Percentiles rank a stretch among this genome's conserved stretches.
These are phyloP conservation scores for Dendrolimus houi DNA, from an alignment of 2,888 invertebrate genomes.

Conservation along the genomic window DNA sequence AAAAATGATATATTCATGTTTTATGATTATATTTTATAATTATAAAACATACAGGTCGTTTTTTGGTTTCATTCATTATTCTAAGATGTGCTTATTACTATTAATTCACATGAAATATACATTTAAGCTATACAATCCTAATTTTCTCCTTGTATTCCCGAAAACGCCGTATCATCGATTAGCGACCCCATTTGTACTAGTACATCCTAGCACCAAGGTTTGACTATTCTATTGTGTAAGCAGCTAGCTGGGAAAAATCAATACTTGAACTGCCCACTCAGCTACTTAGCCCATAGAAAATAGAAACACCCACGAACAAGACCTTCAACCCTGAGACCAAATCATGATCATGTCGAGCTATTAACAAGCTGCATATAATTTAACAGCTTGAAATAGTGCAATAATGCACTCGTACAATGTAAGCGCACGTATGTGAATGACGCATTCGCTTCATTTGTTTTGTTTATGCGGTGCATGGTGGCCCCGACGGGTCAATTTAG, in stretches of 20 bases:
- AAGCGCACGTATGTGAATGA: constrained; percentile 16
- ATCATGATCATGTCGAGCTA: constrained; percentile 1
- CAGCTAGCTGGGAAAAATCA: constrained; percentile 56
- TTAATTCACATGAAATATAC: too few species aligned
- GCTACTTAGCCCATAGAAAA: constrained; percentile 15
- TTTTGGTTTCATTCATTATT: too few species aligned
- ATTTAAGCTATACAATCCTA: too few species aligned
- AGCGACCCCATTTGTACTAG: background rate
- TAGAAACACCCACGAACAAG: constrained; percentile 1
- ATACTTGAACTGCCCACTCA: constrained; percentile 44
- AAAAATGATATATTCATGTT: too few species aligned
- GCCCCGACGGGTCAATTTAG: constrained; percentile 51
- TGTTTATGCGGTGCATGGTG: constrained; percentile 59
- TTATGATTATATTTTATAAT: too few species aligned
- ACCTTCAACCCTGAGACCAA: background rate
- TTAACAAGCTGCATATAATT: constrained; percentile 1
- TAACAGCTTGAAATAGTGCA: background rate
- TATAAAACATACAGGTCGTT: too few species aligned
- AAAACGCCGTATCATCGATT: too few species aligned
- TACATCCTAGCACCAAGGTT: constrained; percentile 14
- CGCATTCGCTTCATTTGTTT: constrained; percentile 49
- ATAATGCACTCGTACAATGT: constrained; percentile 1
- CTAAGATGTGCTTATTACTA: too few species aligned
- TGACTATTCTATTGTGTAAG: constrained; percentile 42
- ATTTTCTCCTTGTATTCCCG: too few species aligned